Evolutionary conservation across 2,113 vertebrate genomes (phyloP), one percentile per base, ranked within the genome.

Genomic region (Emydocephalus ijimae): DNA sequence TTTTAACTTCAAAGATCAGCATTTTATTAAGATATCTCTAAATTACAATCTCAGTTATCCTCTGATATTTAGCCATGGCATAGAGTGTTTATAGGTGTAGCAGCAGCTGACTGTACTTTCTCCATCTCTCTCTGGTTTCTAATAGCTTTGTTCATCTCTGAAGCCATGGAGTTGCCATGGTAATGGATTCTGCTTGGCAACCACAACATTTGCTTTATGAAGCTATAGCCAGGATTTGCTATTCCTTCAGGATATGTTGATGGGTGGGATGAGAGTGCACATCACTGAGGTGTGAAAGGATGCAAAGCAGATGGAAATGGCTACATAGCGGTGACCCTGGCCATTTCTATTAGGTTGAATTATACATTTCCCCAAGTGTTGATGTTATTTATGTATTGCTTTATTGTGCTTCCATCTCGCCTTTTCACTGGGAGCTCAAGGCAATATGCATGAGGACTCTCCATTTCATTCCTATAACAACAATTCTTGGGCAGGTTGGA

Each of bases 81-180:
- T 86, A 90, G 11, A 23, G 12, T 85, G 87, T 85, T 56, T 90
- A 34, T 86, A 15, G 81, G 43, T 56, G 29, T n/a, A 81, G 10
- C 64, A 56, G 89, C 39, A 85, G 21, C 29, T 64, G 8, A 87
- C 90, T 57, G 54, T 34, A 48, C 8, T 89, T 52, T 1, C 9
- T 56, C 54, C 61, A 52, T 85, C 26, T 93, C 69, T 50, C 91
- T 1, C 85, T 92, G 94, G 94, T 89, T 95, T 57, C 91, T 88
- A 59, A 94, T 93, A 96, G 95, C 94, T 96, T 96, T 96, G 94
- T 95, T 97, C 54, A 0, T 89, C 94, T 93, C 5, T 54, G 87
- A 96, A 96, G 96, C 95, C 94, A 91, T 0, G 14, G 91, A 56
- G 97, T 97, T 97, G 96, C 96, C 96, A 97, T 97, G 95, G 96